phyloP scores from a whole-genome alignment of 2,797 vertebrate genomes.

The Botia almorhae region DNA sequence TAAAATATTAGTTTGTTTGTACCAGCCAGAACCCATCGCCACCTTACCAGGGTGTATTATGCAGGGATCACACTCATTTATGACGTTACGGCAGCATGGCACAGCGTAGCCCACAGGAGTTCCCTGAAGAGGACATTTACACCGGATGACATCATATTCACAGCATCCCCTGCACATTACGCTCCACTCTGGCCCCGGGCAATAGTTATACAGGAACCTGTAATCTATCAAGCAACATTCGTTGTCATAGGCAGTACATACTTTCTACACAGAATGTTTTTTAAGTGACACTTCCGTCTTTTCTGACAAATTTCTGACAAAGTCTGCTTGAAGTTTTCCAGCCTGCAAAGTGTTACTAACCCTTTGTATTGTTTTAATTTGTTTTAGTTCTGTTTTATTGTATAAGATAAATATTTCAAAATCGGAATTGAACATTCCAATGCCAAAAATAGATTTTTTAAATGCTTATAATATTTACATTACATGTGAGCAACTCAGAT shows the following conservation, averaged over 20 bases:
- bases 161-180: slow-evolving; percentile 97
- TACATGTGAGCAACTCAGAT: no score
- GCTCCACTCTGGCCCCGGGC: slow-evolving; percentile 95
- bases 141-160: slow-evolving; percentile 92
- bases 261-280: neutral
- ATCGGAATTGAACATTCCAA: no score
- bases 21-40: neutral
- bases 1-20: no score
- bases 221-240: slow-evolving; percentile 80
- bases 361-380: no score
- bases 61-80: slow-evolving; percentile 95
- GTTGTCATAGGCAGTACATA: slow-evolving; percentile 4
- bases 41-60: slow-evolving; percentile 96
- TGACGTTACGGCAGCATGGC: slow-evolving; percentile 94
- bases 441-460: no score
- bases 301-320: no score
- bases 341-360: no score
- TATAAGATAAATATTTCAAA: no score
- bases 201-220: slow-evolving; percentile 89
- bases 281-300: neutral
- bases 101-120: slow-evolving; percentile 93
- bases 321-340: neutral
- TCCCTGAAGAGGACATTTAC: slow-evolving; percentile 89
- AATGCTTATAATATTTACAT: no score
- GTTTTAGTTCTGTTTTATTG: no score